A percentile compares a stretch with the other conserved stretches of the same genome.
Evolutionary conservation across 1,140 invertebrate species (phyloP).

Genomic region (Onthophagus taurus): DNA sequence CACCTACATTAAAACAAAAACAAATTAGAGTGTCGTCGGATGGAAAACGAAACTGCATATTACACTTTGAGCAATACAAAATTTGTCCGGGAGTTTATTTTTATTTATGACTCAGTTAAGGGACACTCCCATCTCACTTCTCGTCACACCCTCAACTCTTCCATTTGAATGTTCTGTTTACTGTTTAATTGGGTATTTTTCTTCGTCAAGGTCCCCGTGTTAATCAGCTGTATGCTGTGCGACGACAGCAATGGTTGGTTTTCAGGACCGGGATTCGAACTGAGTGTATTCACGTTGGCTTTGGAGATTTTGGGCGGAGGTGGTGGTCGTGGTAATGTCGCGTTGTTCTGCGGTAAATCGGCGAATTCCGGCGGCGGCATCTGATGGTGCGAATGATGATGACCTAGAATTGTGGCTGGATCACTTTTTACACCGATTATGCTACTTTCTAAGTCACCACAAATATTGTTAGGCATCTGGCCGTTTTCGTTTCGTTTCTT

Average conservation of each 20-base stretch:
- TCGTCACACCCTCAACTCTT: constrained; percentile 71
- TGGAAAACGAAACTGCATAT: too few species aligned
- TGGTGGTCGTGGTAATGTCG: constrained; percentile 55
- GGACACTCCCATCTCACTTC: neutral
- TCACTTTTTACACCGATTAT: constrained; percentile 56
- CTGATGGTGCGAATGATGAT: constrained; percentile 63
- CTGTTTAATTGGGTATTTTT: constrained; percentile 53
- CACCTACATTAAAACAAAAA: too few species aligned
- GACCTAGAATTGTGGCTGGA: constrained; percentile 53
- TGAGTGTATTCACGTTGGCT: constrained; percentile 48
- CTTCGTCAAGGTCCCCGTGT: constrained; percentile 55
- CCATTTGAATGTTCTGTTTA: constrained; percentile 57
- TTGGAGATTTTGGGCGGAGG: constrained; percentile 63
- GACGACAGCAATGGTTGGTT: constrained; percentile 50
- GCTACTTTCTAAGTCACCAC: constrained; percentile 61
- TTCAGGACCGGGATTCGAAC: constrained; percentile 50
- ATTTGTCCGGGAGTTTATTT: constrained; percentile 11
- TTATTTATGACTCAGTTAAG: constrained; percentile 6
- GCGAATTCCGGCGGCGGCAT: constrained; percentile 68
- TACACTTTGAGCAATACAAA: too few species aligned
- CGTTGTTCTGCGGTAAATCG: constrained; percentile 60
- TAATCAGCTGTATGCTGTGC: constrained; percentile 58
- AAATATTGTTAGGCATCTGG: constrained; percentile 75
- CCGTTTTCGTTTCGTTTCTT: constrained; percentile 74
- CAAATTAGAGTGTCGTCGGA: too few species aligned